These are phyloP conservation scores for Saccostrea glomerata DNA, from an alignment of 1,140 invertebrate species.

Conservation along the genomic window DNA sequence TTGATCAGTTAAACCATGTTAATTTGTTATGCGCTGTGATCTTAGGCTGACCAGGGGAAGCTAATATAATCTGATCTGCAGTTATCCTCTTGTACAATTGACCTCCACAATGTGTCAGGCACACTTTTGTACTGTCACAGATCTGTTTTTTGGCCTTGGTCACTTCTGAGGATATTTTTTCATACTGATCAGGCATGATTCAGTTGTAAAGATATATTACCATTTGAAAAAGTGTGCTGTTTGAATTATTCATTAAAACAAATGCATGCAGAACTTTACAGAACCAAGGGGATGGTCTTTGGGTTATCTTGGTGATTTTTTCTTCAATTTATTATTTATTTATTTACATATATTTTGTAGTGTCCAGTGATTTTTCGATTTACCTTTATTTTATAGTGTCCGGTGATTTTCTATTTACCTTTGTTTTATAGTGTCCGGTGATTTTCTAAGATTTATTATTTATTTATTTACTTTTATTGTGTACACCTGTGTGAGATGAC, in stretches of 20 bases:
- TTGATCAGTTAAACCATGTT: not conserved
- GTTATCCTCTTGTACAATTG: not conserved
- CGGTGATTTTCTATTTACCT: not conserved
- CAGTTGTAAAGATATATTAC: conserved; percentile 19
- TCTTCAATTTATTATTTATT: no score
- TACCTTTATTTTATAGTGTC: not conserved
- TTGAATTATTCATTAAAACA: not conserved
- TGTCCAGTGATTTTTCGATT: not conserved
- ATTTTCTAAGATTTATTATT: not conserved
- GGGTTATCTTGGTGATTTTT: no score
- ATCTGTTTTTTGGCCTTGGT: not conserved
- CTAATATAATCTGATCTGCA: conserved; percentile 1
- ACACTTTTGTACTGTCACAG: not conserved
- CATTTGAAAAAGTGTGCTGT: not conserved
- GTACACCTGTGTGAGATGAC: not conserved
- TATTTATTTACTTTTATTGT: not conserved
- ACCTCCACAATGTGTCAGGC: not conserved
- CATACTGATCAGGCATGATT: not conserved
- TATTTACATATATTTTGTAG: no score
- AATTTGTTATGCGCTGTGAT: not conserved
- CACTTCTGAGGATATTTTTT: not conserved
- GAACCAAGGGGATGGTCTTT: no score
- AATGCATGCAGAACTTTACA: no score
- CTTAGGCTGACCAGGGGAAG: not conserved
- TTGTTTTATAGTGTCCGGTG: no score